Evolutionary conservation across 2,888 invertebrate species (phyloP).

Genomic region (Parnassius smintheus): DNA sequence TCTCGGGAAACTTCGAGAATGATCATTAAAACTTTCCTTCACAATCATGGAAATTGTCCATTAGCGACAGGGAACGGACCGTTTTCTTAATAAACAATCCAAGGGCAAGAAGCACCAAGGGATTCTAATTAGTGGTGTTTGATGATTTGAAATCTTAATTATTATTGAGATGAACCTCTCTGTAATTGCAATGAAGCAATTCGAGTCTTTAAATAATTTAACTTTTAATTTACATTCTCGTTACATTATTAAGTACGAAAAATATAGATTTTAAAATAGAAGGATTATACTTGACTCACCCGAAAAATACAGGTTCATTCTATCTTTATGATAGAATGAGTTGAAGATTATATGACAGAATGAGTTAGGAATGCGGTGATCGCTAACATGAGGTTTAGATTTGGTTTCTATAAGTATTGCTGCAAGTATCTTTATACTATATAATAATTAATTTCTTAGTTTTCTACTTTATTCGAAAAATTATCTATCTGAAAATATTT

Average conservation of each 20-base stretch:
- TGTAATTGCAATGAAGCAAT: slow-evolving; percentile 17
- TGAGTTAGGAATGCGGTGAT: too few relatives aligned
- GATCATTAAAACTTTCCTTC: slow-evolving; percentile 49
- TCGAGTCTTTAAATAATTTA: slow-evolving; percentile 19
- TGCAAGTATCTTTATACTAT: too few relatives aligned
- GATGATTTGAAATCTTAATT: slow-evolving; percentile 30
- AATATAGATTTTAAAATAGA: too few relatives aligned
- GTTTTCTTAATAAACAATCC: slow-evolving; percentile 40
- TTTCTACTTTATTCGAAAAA: too few relatives aligned
- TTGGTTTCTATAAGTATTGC: too few relatives aligned
- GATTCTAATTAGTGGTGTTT: slow-evolving; percentile 37
- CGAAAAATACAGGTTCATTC: too few relatives aligned
- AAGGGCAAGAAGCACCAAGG: slow-evolving; percentile 28
- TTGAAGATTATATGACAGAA: too few relatives aligned
- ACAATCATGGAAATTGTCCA: slow-evolving; percentile 47
- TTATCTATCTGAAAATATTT: too few relatives aligned
- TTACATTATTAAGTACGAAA: neutral
- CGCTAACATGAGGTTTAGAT: too few relatives aligned
- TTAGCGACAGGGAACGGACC: slow-evolving; percentile 35
- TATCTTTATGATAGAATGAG: too few relatives aligned
- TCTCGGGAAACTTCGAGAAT: slow-evolving; percentile 42
- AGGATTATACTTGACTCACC: too few relatives aligned
- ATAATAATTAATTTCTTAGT: too few relatives aligned
- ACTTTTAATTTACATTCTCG: slow-evolving; percentile 16
- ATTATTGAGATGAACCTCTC: slow-evolving; percentile 23